Evolutionary conservation across 2,888 invertebrate species (phyloP).

Genomic region (Ophioninae sp.): DNA sequence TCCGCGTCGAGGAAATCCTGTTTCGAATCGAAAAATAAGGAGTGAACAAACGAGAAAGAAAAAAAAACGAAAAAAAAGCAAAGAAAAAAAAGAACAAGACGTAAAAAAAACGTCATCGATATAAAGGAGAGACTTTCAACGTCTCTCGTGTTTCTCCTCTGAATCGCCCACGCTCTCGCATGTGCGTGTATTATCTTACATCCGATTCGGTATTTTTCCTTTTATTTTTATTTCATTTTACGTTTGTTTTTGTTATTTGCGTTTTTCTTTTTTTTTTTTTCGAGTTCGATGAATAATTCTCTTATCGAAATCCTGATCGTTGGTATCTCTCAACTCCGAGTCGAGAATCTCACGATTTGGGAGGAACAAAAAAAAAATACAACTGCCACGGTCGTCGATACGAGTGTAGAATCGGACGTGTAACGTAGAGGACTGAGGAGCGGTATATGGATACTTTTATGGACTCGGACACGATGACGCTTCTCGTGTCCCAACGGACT

Average conservation of each 20-base stretch:
- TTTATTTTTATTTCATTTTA: constrained; percentile 22
- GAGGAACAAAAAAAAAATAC: constrained; percentile 16
- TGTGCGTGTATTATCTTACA: constrained; percentile 23
- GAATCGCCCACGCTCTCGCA: constrained; percentile 49
- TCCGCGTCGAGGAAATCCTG: constrained; percentile 52
- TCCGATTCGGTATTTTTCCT: constrained; percentile 27
- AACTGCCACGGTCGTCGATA: background rate
- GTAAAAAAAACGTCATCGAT: constrained; percentile 50
- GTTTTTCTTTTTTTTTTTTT: constrained; percentile 16
- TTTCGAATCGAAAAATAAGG: constrained; percentile 50
- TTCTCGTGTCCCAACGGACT: constrained; percentile 47
- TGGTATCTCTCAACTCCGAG: constrained; percentile 44
- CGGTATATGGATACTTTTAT: constrained; percentile 30
- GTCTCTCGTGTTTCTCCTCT: constrained; percentile 42
- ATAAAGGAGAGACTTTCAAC: constrained; percentile 37
- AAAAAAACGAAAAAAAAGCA: background rate
- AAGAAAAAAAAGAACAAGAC: constrained; percentile 24
- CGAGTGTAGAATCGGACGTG: constrained; percentile 20
- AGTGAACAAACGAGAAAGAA: constrained; percentile 16
- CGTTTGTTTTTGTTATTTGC: constrained; percentile 11
- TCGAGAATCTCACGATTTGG: constrained; percentile 37
- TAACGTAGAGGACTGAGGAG: constrained; percentile 10
- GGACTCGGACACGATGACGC: constrained; percentile 23
- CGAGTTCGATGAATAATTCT: constrained; percentile 45
- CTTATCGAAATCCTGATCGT: constrained; percentile 58